Base-by-base conservation (phyloP, 2,888 invertebrate species). In the Drosophila greeni region DNA sequence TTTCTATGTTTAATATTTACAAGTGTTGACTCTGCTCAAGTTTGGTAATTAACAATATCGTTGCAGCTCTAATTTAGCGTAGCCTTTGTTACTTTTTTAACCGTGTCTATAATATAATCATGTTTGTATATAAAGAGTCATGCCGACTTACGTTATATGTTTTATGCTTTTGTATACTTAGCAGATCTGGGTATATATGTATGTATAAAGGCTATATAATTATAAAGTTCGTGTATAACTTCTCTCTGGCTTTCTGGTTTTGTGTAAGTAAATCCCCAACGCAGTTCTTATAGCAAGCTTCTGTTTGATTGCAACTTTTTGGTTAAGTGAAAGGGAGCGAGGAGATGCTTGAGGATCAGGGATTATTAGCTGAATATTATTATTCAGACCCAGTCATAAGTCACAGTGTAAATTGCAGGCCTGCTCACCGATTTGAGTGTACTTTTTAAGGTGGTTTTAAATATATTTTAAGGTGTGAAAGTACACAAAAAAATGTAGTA, bases 151-250 rank as follows among this genome's bases (percentile, higher is more conserved):
- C 37, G 42, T 48, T 43, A 60, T 43, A 11, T 60, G 58, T 26
- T 55, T 33, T 48, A 57, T 51, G 39, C 52, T 39, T 45, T 26
- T 58, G 58, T 58, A 43, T 58, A 54, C 57, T 29, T 42, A 59
- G 61, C 60, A 60, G 43, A 60, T 45, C 51, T 14, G 52, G 61
- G 62, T 52, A 61, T 59, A 60, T 59, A 56, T 60, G 48, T 52
- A 60, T 59, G 59, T 60, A 53, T 52, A 66, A 48, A 53, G 52
- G 65, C 56, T 66, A 29, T 66, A 67, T 67, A 66, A 58, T 48
- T 66, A 53, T 66, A 66, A 66, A 66, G 42, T 56, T 66, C 49
- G 49, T 65, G 49, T 65, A 65, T 66, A 67, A 51, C 49, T 52
- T 59, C 58, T 66, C 52, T 67, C 52, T 66, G 58, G 47, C 48